Evolutionary conservation across 2,888 invertebrate genomes (phyloP).

Genomic region (Machimus rusticus): DNA sequence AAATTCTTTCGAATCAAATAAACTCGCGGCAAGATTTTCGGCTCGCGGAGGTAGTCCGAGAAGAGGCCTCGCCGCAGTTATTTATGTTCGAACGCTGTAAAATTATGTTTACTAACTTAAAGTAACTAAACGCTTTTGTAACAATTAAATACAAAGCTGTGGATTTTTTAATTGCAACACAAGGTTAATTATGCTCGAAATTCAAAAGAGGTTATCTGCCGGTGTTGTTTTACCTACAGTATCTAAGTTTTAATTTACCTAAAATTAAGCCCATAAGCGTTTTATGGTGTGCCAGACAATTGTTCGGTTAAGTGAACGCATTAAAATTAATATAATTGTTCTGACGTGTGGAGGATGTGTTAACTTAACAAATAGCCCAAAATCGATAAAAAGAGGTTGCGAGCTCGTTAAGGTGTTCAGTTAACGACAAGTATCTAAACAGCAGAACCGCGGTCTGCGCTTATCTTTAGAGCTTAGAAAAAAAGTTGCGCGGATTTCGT

Average conservation of each 20-base stretch:
- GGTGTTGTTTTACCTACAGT: background rate
- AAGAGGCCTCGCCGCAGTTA: background rate
- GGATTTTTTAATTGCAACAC: background rate
- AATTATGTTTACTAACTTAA: background rate
- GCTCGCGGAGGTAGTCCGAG: background rate
- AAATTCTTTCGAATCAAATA: background rate
- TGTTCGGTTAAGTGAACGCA: background rate
- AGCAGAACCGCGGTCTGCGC: background rate
- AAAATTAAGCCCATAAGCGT: background rate
- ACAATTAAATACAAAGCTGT: background rate
- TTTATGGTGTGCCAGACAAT: background rate
- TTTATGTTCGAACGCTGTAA: background rate
- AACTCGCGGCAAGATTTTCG: background rate
- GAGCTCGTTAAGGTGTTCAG: background rate
- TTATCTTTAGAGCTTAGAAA: background rate
- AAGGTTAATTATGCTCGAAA: background rate
- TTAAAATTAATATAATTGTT: background rate
- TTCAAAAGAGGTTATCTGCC: background rate
- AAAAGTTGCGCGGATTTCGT: background rate
- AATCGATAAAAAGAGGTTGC: background rate
- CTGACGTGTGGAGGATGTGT: background rate
- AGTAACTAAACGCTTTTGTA: background rate
- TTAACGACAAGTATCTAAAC: background rate
- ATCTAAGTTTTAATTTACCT: background rate
- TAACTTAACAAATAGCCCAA: background rate